These are phyloP conservation scores for Palythoa grandis DNA, from an alignment of 92 coral and sea anemone species.

Conservation along the genomic window DNA sequence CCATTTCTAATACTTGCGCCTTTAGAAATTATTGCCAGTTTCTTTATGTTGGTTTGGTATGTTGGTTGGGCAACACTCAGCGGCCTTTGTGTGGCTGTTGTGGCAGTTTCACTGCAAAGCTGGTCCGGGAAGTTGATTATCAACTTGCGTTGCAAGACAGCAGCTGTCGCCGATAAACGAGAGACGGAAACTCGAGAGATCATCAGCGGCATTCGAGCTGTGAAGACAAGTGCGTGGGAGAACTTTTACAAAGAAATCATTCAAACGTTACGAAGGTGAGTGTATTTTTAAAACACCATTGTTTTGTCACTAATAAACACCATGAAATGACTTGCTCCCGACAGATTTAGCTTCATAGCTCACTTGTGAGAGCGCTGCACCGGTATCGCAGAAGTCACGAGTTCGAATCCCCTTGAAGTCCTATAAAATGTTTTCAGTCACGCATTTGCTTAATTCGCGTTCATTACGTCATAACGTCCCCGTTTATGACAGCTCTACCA, in stretches of 20 bases:
- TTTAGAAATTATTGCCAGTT: not conserved
- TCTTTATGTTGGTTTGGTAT: slow-evolving; percentile 1
- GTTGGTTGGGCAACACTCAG: slow-evolving; percentile 10
- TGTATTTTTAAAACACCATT: not conserved
- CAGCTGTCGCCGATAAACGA: slow-evolving; percentile 18
- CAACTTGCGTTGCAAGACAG: not conserved
- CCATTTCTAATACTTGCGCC: not conserved
- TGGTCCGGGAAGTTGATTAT: not conserved
- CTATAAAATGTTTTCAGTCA: no score
- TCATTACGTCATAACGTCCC: no score
- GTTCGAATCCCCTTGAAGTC: no score
- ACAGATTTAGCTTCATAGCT: no score
- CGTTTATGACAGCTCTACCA: no score
- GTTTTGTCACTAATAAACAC: not conserved
- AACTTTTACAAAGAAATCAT: not conserved
- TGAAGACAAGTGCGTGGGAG: slow-evolving; percentile 32
- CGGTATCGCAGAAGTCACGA: no score
- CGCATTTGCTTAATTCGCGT: no score
- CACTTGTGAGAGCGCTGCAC: no score
- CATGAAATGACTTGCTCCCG: not conserved
- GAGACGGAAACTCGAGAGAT: slow-evolving; percentile 15
- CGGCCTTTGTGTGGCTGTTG: slow-evolving; percentile 1
- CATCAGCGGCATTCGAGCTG: slow-evolving; percentile 19
- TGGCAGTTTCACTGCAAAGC: not conserved
- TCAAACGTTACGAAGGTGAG: slow-evolving; percentile 18